Percentiles rank a stretch among this genome's conserved stretches.
Evolutionary conservation across 2,113 vertebrate species (phyloP).

Genomic region (Pionites leucogaster): DNA sequence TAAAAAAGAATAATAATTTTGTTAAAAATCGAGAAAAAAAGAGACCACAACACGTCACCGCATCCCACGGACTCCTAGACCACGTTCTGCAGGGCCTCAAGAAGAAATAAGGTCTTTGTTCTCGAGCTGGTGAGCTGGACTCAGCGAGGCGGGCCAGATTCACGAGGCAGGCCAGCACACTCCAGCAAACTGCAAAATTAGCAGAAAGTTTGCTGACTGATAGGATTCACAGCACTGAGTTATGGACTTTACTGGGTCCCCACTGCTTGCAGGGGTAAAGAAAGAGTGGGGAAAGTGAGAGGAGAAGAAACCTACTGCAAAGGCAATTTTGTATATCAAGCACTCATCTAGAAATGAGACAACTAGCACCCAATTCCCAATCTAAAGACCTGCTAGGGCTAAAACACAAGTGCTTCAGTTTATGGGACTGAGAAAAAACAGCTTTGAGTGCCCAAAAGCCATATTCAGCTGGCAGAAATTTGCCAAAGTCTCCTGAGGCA

Average conservation of each 20-base stretch:
- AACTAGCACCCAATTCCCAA: neutral
- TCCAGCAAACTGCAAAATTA: neutral
- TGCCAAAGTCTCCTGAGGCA: neutral
- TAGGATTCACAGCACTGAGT: neutral
- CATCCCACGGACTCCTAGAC: neutral
- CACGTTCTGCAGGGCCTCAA: neutral
- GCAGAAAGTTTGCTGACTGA: neutral
- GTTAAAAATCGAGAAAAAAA: neutral
- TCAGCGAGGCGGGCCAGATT: neutral
- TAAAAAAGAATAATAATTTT: neutral
- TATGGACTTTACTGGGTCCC: neutral
- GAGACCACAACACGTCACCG: neutral
- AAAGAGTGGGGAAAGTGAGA: neutral
- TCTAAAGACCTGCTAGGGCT: neutral
- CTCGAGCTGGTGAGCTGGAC: neutral
- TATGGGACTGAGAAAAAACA: neutral
- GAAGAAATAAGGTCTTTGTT: neutral
- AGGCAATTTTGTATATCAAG: fast-evolving
- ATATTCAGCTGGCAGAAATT: neutral
- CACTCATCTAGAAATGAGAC: neutral
- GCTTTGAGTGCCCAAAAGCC: neutral
- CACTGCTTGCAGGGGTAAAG: neutral
- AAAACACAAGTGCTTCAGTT: neutral
- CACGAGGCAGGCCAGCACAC: neutral
- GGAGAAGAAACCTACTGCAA: neutral